Evolutionary conservation across 2,113 vertebrate species (phyloP).

Genomic region (Tachuris rubrigastra): DNA sequence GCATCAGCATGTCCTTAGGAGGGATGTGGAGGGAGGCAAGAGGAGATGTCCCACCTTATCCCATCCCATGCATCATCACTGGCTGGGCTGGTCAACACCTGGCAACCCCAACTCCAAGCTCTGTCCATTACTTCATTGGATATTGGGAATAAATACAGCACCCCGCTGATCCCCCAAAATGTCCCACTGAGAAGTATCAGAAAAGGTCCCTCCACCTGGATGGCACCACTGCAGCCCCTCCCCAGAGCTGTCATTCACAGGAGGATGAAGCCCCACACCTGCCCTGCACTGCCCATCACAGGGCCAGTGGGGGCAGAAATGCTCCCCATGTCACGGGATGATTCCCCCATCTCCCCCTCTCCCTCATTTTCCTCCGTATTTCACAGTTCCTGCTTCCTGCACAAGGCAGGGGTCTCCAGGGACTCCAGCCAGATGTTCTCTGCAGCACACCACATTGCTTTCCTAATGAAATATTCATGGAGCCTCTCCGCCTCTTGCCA

Average conservation of each 20-base stretch:
- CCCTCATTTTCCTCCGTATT: constrained; percentile 49
- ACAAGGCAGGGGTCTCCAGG: constrained; percentile 64
- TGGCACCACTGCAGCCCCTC: background rate
- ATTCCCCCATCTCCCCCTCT: background rate
- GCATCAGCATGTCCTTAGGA: background rate
- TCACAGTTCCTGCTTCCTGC: constrained; percentile 74
- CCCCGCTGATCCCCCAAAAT: background rate
- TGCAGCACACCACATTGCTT: constrained; percentile 59
- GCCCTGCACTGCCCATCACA: fast-evolving
- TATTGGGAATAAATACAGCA: background rate
- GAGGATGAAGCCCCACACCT: fast-evolving
- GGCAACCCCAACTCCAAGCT: fast-evolving
- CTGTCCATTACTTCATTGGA: background rate
- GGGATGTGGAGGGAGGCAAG: background rate
- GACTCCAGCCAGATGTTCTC: constrained; percentile 76
- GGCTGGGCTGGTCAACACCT: fast-evolving
- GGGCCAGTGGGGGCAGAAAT: background rate
- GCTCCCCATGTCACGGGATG: background rate
- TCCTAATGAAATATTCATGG: constrained; percentile 73
- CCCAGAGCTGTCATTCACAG: fast-evolving
- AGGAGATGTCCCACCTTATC: background rate
- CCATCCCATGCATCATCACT: fast-evolving
- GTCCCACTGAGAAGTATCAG: too few species aligned
- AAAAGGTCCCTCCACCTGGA: background rate
- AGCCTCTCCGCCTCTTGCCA: constrained; percentile 58